Conservation (phyloP, 2,113 vertebrate genomes). For the Laterallus jamaicensis region DNA sequence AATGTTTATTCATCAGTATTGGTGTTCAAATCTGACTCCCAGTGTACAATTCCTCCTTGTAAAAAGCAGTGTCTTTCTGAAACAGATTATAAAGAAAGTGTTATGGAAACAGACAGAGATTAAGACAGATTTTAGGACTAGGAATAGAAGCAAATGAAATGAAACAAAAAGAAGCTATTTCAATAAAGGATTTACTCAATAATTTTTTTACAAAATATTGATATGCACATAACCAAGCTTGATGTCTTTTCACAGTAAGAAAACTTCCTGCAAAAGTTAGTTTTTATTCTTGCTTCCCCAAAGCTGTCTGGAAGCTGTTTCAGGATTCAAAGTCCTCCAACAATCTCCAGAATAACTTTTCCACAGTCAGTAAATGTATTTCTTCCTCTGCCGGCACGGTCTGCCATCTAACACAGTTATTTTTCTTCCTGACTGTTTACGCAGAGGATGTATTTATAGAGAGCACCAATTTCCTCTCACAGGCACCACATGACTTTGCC, state of each 20-base stretch:
- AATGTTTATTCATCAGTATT: not conserved
- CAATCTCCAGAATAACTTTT: not conserved
- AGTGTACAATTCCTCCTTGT: not conserved
- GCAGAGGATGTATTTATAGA: not conserved
- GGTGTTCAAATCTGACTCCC: not conserved
- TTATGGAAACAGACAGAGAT: not conserved
- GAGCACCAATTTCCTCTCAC: accelerated
- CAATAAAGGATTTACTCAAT: not conserved
- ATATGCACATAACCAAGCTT: not conserved
- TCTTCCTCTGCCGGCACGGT: not conserved
- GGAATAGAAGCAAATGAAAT: not conserved
- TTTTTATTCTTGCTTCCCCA: not conserved
- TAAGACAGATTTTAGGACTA: not conserved
- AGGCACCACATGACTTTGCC: not conserved
- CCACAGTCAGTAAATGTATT: not conserved
- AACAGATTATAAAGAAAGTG: not conserved
- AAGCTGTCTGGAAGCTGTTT: not conserved
- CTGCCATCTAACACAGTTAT: not conserved
- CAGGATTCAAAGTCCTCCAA: not conserved
- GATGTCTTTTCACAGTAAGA: not conserved
- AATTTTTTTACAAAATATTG: not conserved
- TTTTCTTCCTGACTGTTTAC: not conserved
- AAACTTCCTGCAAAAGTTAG: not conserved
- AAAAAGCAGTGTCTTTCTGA: not conserved
- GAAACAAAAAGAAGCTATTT: accelerated